These are phyloP conservation scores for Hestina assimilis DNA, from an alignment of 1,140 invertebrate species.

Conservation along the genomic window DNA sequence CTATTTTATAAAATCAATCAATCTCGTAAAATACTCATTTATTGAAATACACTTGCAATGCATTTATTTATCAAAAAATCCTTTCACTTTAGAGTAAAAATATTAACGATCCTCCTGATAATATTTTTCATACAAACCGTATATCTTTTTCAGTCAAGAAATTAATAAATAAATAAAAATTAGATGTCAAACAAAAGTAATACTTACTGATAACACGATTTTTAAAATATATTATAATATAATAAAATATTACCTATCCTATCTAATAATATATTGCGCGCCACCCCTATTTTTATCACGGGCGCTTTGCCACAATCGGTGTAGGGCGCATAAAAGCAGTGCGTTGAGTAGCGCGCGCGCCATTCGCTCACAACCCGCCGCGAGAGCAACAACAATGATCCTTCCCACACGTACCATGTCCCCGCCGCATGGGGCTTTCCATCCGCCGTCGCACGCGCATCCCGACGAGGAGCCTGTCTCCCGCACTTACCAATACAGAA, in stretches of 20 bases:
- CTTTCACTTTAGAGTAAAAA: too few relatives aligned
- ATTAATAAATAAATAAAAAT: too few relatives aligned
- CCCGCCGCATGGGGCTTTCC: slow-evolving; percentile 70
- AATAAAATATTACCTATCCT: slow-evolving; percentile 2
- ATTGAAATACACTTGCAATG: too few relatives aligned
- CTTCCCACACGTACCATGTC: slow-evolving; percentile 67
- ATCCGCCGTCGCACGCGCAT: slow-evolving; percentile 57
- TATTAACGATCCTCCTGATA: too few relatives aligned
- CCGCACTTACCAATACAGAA: slow-evolving; percentile 92
- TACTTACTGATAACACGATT: background rate
- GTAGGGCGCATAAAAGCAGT: slow-evolving; percentile 72
- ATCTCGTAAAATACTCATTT: too few relatives aligned
- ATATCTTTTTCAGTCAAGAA: too few relatives aligned
- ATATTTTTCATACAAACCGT: too few relatives aligned
- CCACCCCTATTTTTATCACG: slow-evolving; percentile 74
- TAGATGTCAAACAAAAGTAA: too few relatives aligned
- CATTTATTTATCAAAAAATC: too few relatives aligned
- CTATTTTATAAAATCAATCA: background rate
- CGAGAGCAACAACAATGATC: slow-evolving; percentile 69
- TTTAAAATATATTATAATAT: background rate
- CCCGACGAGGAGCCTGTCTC: slow-evolving; percentile 87
- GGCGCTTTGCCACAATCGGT: slow-evolving; percentile 75
- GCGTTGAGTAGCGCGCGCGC: slow-evolving; percentile 61
- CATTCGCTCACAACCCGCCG: slow-evolving; percentile 68
- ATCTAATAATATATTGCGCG: slow-evolving; percentile 21